phyloP scores from a whole-genome alignment of 2,888 invertebrate species.

The Sminthurides aquaticus region DNA sequence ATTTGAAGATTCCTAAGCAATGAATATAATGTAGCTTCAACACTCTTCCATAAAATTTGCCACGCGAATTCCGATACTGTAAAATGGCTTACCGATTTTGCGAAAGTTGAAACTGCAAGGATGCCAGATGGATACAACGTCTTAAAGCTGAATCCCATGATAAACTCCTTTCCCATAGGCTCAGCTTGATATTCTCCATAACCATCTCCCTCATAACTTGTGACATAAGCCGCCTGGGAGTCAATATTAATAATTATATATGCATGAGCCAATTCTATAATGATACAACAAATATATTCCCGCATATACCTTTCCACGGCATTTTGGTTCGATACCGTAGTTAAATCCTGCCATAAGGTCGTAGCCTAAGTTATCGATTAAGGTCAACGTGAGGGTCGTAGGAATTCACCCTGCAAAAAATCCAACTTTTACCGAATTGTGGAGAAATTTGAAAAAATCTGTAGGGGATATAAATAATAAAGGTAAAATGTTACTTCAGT shows the following conservation, averaged over 20 bases:
- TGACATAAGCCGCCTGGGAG: conserved; percentile 51
- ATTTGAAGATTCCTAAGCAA: not conserved
- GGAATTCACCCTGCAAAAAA: no score
- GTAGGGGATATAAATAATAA: no score
- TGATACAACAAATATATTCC: no score
- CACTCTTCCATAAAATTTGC: no score
- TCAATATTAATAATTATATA: no score
- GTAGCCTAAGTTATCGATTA: conserved; percentile 57
- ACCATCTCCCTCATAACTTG: conserved; percentile 71
- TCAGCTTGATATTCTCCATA: conserved; percentile 67
- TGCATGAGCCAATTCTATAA: no score
- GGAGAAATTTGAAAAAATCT: no score
- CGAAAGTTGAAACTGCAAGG: conserved; percentile 60
- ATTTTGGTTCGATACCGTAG: conserved; percentile 66
- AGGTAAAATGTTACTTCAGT: no score
- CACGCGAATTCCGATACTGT: no score
- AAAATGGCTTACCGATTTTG: conserved; percentile 29
- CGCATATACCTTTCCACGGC: conserved; percentile 63
- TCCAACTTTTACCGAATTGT: no score
- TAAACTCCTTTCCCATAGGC: conserved; percentile 58
- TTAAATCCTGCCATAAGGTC: conserved; percentile 64
- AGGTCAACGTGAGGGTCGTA: no score
- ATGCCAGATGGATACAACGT: conserved; percentile 61
- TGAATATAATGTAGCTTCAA: no score
- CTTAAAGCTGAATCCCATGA: conserved; percentile 69